A percentile compares a stretch with the other conserved stretches of the same genome.
phyloP scores from a whole-genome alignment of 2,888 invertebrate genomes.

The Mythimna pallens region DNA sequence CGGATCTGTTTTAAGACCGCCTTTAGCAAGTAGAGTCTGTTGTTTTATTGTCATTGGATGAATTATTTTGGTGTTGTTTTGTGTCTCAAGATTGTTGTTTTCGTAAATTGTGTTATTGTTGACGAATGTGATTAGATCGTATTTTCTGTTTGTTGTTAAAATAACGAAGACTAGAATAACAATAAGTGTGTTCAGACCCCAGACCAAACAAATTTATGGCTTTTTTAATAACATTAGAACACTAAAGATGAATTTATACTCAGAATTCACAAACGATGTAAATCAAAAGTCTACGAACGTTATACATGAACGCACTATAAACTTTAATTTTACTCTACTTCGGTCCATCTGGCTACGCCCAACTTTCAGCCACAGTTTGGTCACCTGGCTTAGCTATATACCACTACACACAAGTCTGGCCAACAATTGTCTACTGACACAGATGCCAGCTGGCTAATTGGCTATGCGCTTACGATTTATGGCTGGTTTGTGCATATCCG shows the following conservation, averaged over 20 bases:
- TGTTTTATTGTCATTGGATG: constrained; percentile 64
- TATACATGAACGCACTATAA: constrained; percentile 30
- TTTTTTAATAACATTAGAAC: neutral
- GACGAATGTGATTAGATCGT: constrained; percentile 26
- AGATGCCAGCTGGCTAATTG: constrained; percentile 66
- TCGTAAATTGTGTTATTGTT: constrained; percentile 49
- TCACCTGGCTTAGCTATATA: constrained; percentile 33
- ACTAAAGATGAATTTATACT: neutral
- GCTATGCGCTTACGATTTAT: constrained; percentile 61
- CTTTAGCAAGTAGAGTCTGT: constrained; percentile 61
- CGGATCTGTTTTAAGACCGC: constrained; percentile 63
- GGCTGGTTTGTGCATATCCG: constrained; percentile 52
- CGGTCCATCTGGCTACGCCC: constrained; percentile 14
- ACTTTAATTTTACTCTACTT: constrained; percentile 24
- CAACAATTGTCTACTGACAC: constrained; percentile 57
- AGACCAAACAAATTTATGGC: neutral
- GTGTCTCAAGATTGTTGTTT: constrained; percentile 46
- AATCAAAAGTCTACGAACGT: neutral
- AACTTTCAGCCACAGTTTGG: constrained; percentile 48
- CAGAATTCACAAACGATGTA: neutral
- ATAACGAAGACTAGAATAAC: neutral
- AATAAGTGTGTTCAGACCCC: neutral
- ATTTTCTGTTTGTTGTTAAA: constrained; percentile 22
- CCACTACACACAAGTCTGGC: constrained; percentile 30
- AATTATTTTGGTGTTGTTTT: constrained; percentile 61